Evolutionary conservation across 35 echinoderm and acorn worm species (phyloP).

Genomic region (Nesometra sesokonis): DNA sequence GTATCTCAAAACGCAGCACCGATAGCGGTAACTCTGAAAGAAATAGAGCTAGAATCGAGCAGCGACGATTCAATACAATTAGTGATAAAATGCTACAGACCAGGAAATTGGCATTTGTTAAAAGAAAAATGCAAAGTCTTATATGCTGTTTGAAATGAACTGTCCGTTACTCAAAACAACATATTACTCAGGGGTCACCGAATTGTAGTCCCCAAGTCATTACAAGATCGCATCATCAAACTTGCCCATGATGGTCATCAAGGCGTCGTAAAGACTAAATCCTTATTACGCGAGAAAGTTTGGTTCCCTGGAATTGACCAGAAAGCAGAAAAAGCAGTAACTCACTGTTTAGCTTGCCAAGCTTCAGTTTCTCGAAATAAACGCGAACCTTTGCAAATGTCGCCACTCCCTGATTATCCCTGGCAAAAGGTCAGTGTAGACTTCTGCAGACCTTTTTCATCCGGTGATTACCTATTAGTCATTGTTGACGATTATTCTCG

Average conservation of each 20-base stretch:
- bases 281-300: constrained; percentile 48
- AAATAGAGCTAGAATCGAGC: constrained; percentile 25
- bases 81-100: no score
- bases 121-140: constrained; percentile 1
- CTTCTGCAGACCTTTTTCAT: constrained; percentile 35
- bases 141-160: constrained; percentile 23
- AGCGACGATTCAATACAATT: constrained; percentile 14
- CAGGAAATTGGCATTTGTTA: not conserved
- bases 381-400: constrained; percentile 31
- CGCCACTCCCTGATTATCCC: constrained; percentile 19
- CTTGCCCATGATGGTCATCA: constrained; percentile 50
- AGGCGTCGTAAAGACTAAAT: constrained; percentile 57
- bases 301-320: constrained; percentile 64
- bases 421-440: constrained; percentile 36
- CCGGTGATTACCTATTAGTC: constrained; percentile 28
- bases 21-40: constrained; percentile 6
- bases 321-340: constrained; percentile 28
- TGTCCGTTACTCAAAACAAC: constrained; percentile 25
- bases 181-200: no score
- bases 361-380: not conserved
- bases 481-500: constrained; percentile 45
- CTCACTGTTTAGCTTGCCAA: constrained; percentile 54
- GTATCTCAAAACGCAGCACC: constrained; percentile 13
- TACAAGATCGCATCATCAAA: no score
- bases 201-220: no score